Base-by-base conservation (phyloP, 1,140 invertebrate genomes). In the Diachasmimorpha longicaudata region DNA sequence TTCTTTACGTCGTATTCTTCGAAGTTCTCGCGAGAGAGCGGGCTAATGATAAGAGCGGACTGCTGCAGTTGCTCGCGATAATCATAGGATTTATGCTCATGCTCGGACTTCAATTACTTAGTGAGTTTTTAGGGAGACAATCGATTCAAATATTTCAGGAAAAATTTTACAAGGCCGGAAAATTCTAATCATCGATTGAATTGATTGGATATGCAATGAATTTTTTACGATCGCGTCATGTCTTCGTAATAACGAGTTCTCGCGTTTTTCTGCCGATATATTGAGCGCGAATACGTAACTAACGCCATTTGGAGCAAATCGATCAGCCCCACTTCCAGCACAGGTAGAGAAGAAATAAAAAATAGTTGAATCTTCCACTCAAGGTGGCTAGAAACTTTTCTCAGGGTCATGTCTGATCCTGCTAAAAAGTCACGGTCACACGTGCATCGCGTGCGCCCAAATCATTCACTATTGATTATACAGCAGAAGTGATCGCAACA, bases 1-100 rank as follows among this genome's bases (percentile, higher is more conserved):
- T 97, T 11, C 90, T 97, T 0, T 97, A 97, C 84, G 95, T 97
- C 42, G 95, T 96, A 1, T 97, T 97, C 91, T 97, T 97, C 84
- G 96, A 97, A 88, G 95, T 97, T 31, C 90, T 97, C 67, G 94
- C 94, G 44, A 90, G 94, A 72, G 94, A 96, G 82, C 90, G 93
- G 48, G 91, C 92, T 21, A 93, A 92, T 81, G 87, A 90, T 11
- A 91, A 92, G 72, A 90, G 90, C 55, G 95, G 95, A 4, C 86
- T 96, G 21, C 82, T 93, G 1, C 94, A 95, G 81, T 90, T 95
- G 74, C 72, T 92, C 3, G 91, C 93, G 2, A 93, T 96, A 31
- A 83, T 96, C 36, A 80, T 93, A 39, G 95, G 95, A 74, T 96
- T 96, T 86, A 86, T 90, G 76, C 85, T 95, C 69, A 96, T 96